These are phyloP conservation scores for Syrrhaptes paradoxus DNA, from an alignment of 2,113 vertebrate genomes.

Conservation along the genomic window DNA sequence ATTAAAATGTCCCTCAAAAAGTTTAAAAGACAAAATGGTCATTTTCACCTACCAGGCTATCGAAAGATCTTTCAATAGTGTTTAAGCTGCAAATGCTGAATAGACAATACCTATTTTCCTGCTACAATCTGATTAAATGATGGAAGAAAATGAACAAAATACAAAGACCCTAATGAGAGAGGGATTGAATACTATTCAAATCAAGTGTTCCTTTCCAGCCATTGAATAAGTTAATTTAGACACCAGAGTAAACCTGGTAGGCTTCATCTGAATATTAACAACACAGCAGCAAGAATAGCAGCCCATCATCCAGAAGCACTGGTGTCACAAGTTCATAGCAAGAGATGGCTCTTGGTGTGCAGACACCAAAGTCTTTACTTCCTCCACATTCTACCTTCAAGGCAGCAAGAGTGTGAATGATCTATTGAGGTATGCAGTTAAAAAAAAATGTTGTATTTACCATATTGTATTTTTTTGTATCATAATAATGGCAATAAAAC, in stretches of 20 bases:
- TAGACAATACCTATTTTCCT: not conserved
- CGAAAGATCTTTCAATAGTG: not conserved
- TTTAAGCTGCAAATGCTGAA: not conserved
- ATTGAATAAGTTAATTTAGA: not conserved
- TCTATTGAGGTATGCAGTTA: not conserved
- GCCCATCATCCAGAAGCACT: not conserved
- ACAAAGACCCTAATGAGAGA: not conserved
- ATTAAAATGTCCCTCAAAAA: not conserved
- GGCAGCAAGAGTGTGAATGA: not conserved
- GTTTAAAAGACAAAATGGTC: not conserved
- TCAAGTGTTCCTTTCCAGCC: not conserved
- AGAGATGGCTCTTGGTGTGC: not conserved
- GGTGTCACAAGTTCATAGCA: not conserved
- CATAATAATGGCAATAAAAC: not conserved
- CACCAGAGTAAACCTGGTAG: not conserved
- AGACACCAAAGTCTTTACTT: not conserved
- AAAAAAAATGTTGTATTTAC: not conserved
- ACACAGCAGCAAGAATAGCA: not conserved
- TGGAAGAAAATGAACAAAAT: not conserved
- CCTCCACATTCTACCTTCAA: not conserved
- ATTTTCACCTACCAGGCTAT: not conserved
- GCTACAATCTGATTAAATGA: not conserved
- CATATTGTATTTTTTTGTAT: fast-evolving
- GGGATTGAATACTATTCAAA: not conserved
- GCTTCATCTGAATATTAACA: not conserved